A percentile compares a stretch with the other conserved stretches of the same genome.
Conservation (phyloP, 2,797 vertebrate genomes). For the Pantherophis alleghaniensis region DNA sequence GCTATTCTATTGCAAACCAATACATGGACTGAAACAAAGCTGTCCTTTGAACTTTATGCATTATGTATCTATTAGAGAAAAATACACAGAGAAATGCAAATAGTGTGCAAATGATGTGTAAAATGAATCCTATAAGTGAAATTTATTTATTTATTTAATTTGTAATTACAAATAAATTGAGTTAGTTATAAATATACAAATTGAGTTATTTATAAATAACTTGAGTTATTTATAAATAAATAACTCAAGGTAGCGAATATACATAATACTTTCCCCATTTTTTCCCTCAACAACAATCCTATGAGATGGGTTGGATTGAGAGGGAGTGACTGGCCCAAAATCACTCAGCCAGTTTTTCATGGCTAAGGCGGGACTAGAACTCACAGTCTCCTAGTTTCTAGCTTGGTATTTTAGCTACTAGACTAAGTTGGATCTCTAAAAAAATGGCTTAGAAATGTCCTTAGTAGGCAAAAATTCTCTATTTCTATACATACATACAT, state of each 20-base stretch:
- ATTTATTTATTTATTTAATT: not conserved
- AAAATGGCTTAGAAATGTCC: not conserved
- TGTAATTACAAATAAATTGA: not conserved
- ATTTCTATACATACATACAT: not conserved
- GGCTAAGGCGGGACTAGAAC: not conserved
- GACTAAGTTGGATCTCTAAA: not conserved
- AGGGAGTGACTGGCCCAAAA: not conserved
- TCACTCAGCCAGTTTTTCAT: not conserved
- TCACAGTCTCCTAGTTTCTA: not conserved
- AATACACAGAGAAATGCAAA: not conserved
- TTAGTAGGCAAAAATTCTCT: not conserved
- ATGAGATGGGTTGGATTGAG: not conserved
- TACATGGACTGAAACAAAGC: not conserved
- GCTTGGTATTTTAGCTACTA: not conserved
- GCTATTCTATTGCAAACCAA: not conserved
- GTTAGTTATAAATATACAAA: no score
- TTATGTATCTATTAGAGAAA: not conserved
- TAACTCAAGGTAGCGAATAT: not conserved
- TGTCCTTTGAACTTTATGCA: not conserved
- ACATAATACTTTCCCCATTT: not conserved
- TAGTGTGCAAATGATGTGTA: not conserved
- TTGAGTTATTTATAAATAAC: no score
- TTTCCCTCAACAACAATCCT: not conserved
- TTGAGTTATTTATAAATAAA: no score
- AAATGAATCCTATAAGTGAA: not conserved